Conservation (phyloP, 1,140 invertebrate species). For the Saccostrea cuccullata region DNA sequence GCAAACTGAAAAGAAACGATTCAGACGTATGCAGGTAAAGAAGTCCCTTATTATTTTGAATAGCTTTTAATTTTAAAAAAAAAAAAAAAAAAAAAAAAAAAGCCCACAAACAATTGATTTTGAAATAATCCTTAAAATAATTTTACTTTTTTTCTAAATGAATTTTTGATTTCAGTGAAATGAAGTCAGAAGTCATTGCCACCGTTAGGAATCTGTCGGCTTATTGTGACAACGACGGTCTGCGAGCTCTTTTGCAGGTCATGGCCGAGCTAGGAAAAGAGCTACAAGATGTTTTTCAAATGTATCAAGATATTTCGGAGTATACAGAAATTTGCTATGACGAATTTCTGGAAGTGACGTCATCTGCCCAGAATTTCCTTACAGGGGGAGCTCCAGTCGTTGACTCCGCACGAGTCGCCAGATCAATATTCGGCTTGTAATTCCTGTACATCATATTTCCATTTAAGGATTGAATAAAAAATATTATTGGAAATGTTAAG, state of each 20-base stretch:
- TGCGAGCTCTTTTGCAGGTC: neutral
- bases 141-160: neutral
- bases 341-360: neutral
- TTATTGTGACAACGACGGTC: neutral
- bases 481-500: too few relatives aligned
- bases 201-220: neutral
- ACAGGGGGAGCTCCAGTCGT: neutral
- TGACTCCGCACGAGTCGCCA: neutral
- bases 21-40: neutral
- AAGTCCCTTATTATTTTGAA: neutral
- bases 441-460: neutral
- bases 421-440: neutral
- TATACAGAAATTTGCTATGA: neutral
- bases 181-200: neutral
- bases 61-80: too few relatives aligned
- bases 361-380: neutral
- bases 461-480: too few relatives aligned
- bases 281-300: neutral
- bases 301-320: neutral
- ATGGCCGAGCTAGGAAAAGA: neutral
- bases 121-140: neutral
- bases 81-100: too few relatives aligned
- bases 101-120: neutral
- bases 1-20: neutral
- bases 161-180: neutral